These are phyloP conservation scores for Melanotaenia maccullochi DNA, from an alignment of 2,797 vertebrate genomes.

Conservation along the genomic window DNA sequence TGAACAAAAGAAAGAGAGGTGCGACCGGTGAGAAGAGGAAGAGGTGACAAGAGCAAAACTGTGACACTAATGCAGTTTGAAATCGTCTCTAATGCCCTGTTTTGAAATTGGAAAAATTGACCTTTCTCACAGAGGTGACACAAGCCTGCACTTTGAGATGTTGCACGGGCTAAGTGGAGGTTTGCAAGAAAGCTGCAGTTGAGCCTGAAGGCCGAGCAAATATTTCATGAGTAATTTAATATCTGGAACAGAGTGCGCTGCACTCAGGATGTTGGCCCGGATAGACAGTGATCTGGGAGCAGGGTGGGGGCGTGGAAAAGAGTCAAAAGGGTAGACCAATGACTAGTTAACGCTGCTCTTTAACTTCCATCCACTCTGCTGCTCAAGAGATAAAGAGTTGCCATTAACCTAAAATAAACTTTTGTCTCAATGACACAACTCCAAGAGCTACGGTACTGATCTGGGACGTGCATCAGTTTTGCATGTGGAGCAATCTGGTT, in stretches of 20 bases:
- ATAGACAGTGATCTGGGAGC: conserved; percentile 71
- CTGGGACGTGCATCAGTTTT: conserved; percentile 1
- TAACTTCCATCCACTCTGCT: conserved; percentile 45
- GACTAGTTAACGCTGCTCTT: conserved; percentile 51
- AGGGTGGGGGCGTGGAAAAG: conserved; percentile 28
- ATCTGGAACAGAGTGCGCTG: conserved; percentile 89
- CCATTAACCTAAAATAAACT: conserved; percentile 37
- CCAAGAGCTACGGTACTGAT: neutral
- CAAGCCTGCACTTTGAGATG: conserved; percentile 76
- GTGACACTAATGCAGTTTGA: conserved; percentile 83
- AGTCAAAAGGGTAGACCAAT: conserved; percentile 47
- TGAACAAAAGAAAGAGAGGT: conserved; percentile 26
- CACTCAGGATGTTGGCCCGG: conserved; percentile 70
- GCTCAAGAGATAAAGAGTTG: conserved; percentile 43
- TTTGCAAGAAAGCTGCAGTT: conserved; percentile 69
- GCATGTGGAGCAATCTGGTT: neutral
- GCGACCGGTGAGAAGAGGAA: conserved; percentile 21
- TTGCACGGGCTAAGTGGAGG: conserved; percentile 78
- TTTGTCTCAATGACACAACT: conserved; percentile 3
- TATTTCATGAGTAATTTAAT: conserved; percentile 99
- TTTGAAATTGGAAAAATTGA: conserved; percentile 87
- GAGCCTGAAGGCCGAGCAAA: conserved; percentile 87
- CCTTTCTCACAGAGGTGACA: conserved; percentile 85
- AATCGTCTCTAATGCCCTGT: conserved; percentile 78
- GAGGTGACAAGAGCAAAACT: conserved; percentile 71